phyloP scores from a whole-genome alignment of 2,113 vertebrate species.

The Cricetomys ansorgei region DNA sequence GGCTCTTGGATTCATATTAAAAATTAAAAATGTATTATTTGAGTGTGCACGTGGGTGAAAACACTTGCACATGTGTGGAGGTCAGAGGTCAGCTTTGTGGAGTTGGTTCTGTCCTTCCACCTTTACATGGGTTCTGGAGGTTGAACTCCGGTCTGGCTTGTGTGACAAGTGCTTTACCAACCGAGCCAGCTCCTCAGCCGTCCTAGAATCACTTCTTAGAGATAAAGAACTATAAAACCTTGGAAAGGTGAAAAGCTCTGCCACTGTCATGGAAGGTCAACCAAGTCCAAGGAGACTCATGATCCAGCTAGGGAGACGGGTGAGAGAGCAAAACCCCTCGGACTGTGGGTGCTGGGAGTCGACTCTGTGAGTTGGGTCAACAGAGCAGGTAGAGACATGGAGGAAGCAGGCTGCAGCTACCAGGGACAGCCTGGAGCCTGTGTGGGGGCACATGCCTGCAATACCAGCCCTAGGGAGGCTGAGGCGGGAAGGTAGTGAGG shows the following conservation, averaged over 20 bases:
- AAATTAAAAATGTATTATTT: no score
- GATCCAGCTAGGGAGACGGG: neutral
- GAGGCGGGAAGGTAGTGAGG: neutral
- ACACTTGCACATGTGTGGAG: no score
- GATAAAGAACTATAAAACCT: neutral
- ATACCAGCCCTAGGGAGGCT: neutral
- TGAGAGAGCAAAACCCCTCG: neutral
- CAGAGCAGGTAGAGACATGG: no score
- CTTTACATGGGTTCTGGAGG: neutral
- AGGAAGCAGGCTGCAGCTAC: neutral
- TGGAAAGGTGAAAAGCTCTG: neutral
- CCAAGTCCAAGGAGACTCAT: neutral
- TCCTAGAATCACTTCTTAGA: neutral
- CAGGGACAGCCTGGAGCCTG: neutral
- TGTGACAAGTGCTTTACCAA: no score
- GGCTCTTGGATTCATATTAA: neutral
- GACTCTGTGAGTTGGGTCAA: neutral
- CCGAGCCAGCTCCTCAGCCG: neutral
- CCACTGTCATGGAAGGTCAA: neutral
- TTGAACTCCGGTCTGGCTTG: neutral
- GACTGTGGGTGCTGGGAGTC: neutral
- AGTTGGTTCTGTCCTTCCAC: neutral
- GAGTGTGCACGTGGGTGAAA: neutral
- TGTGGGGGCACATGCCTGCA: neutral
- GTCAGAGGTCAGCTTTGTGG: neutral